phyloP scores from a whole-genome alignment of 2,888 invertebrate species.

The Junonia oenone region DNA sequence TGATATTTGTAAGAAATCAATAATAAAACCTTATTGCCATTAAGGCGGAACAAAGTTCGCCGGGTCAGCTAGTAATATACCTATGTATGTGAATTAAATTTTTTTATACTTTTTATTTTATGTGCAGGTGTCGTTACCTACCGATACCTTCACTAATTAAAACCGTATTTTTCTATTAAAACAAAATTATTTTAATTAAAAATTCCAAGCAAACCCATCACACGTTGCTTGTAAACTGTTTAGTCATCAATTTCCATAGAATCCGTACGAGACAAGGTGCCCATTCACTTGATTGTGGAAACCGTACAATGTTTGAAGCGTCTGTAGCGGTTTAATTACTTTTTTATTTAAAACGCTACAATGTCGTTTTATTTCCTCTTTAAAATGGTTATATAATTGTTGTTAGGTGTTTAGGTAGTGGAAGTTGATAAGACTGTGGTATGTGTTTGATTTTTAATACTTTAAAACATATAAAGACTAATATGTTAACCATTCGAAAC shows the following conservation, averaged over 20 bases:
- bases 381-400: neutral
- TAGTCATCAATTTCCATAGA: constrained; percentile 11
- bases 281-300: constrained; percentile 33
- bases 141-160: no score
- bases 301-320: constrained; percentile 28
- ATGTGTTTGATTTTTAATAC: no score
- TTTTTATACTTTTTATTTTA: no score
- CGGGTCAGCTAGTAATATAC: no score
- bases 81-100: no score
- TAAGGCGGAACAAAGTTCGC: no score
- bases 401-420: neutral
- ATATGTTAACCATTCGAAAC: neutral
- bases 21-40: no score
- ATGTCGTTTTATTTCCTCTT: constrained; percentile 15
- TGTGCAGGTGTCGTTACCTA: no score
- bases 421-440: no score
- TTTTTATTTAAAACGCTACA: constrained; percentile 19
- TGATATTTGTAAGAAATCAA: no score
- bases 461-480: no score
- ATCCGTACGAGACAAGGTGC: constrained; percentile 25
- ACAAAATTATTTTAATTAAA: neutral
- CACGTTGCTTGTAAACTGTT: neutral
- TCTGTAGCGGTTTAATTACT: constrained; percentile 26
- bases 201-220: neutral
- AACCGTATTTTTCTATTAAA: no score